phyloP scores from a whole-genome alignment of 2,888 invertebrate genomes.

The Bombylius discolor region DNA sequence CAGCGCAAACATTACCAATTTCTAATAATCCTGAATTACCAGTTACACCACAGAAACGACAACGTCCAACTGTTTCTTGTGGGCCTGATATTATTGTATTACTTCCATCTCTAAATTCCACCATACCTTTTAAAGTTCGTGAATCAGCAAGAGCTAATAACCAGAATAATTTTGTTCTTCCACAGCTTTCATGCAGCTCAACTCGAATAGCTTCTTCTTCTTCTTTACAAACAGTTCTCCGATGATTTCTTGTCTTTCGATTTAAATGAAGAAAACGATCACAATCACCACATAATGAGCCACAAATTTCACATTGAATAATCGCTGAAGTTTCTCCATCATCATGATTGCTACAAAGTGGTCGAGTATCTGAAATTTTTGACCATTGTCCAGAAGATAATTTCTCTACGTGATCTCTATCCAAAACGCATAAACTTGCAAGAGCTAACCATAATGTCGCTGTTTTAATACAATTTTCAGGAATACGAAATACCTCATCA shows the following conservation, averaged over 20 bases:
- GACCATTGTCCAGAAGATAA: conserved; percentile 69
- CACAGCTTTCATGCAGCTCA: conserved; percentile 94
- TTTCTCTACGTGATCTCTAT: conserved; percentile 77
- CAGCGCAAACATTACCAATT: conserved; percentile 86
- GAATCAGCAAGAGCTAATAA: conserved; percentile 85
- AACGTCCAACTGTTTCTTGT: conserved; percentile 52
- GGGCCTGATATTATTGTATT: conserved; percentile 37
- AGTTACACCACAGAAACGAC: conserved; percentile 82
- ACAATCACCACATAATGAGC: conserved; percentile 89
- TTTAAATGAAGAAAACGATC: conserved; percentile 91
- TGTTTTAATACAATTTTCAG: conserved; percentile 64
- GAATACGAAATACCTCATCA: conserved; percentile 59
- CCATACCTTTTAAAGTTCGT: conserved; percentile 76
- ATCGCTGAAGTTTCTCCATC: conserved; percentile 87
- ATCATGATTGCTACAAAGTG: conserved; percentile 91
- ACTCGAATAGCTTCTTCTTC: conserved; percentile 93
- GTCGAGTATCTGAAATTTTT: conserved; percentile 47
- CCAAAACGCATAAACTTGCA: conserved; percentile 84
- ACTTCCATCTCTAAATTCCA: conserved; percentile 75
- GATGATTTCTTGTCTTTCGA: conserved; percentile 70
- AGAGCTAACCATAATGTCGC: conserved; percentile 86
- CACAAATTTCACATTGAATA: conserved; percentile 83
- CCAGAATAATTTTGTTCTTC: conserved; percentile 92
- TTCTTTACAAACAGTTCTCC: conserved; percentile 70
- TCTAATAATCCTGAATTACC: conserved; percentile 73